These are phyloP conservation scores for Urocynchramus pylzowi DNA, from an alignment of 2,113 vertebrate species.

Conservation along the genomic window DNA sequence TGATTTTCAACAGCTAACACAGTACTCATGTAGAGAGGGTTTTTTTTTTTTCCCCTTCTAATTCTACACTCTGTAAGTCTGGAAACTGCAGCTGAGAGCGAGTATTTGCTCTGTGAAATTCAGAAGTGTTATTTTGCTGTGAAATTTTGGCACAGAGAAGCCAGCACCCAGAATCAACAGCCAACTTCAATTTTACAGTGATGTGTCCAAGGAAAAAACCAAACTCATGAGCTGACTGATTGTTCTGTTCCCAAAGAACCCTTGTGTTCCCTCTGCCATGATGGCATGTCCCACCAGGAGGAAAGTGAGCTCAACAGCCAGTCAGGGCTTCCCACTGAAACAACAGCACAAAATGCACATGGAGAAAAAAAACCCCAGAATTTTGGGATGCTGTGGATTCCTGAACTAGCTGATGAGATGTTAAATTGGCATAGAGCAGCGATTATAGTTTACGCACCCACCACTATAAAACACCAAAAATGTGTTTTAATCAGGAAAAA, in stretches of 20 bases:
- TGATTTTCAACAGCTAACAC: neutral
- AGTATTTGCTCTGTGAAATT: neutral
- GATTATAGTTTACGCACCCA: slow-evolving; percentile 19
- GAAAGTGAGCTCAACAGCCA: slow-evolving; percentile 7
- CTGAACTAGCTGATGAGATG: neutral
- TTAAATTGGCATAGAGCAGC: slow-evolving; percentile 47
- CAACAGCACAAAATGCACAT: neutral
- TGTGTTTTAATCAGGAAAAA: slow-evolving; percentile 2
- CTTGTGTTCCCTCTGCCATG: neutral
- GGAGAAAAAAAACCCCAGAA: neutral
- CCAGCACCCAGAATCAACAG: neutral
- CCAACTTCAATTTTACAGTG: slow-evolving; percentile 11
- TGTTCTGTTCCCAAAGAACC: neutral
- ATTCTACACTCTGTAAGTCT: neutral
- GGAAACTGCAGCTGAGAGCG: neutral
- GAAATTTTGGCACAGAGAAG: neutral
- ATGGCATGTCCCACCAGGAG: neutral
- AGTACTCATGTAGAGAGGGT: accelerated
- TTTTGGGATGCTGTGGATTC: slow-evolving; percentile 28
- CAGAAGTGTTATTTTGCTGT: slow-evolving; percentile 3
- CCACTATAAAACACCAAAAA: slow-evolving; percentile 46
- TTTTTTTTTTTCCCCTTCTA: neutral
- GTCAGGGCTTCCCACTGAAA: slow-evolving; percentile 30
- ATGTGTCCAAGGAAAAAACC: neutral
- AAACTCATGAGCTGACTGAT: neutral